Conservation (phyloP, 1,140 invertebrate genomes). For the Cyphomyrmex costatus region DNA sequence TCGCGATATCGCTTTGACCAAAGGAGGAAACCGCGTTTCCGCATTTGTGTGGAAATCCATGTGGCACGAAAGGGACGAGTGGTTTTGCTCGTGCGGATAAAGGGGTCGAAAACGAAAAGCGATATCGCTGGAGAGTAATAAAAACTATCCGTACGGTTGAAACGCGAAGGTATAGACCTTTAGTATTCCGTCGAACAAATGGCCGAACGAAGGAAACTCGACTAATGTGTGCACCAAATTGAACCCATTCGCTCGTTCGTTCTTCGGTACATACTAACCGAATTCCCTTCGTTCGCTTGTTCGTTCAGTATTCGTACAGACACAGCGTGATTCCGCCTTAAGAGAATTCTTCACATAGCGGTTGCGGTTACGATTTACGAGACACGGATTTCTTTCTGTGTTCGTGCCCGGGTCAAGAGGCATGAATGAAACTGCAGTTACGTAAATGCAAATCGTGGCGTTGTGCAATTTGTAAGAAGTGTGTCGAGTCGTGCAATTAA, state of each 20-base stretch:
- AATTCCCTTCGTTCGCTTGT: slow-evolving; percentile 22
- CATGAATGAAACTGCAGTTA: slow-evolving; percentile 76
- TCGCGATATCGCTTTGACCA: slow-evolving; percentile 53
- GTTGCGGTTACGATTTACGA: slow-evolving; percentile 8
- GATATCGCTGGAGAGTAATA: slow-evolving; percentile 21
- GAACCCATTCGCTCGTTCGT: slow-evolving; percentile 35
- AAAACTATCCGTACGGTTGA: slow-evolving; percentile 20
- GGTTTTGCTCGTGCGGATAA: slow-evolving; percentile 14
- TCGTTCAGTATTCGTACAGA: not conserved
- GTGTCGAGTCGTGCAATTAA: slow-evolving; percentile 71
- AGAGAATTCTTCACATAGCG: slow-evolving; percentile 26
- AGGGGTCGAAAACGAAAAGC: not conserved
- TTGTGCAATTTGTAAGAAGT: slow-evolving; percentile 72
- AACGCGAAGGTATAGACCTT: not conserved
- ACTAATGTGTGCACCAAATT: slow-evolving; percentile 31
- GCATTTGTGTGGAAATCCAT: slow-evolving; percentile 33
- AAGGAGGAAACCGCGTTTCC: slow-evolving; percentile 66
- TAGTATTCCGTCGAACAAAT: not conserved
- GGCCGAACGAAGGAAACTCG: slow-evolving; percentile 17
- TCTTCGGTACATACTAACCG: slow-evolving; percentile 19
- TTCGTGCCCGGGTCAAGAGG: slow-evolving; percentile 19
- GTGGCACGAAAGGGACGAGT: not conserved
- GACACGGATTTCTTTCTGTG: not conserved
- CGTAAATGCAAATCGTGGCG: slow-evolving; percentile 62
- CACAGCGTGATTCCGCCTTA: slow-evolving; percentile 12